Evolutionary conservation across 2,113 vertebrate genomes (phyloP).

Genomic region (Ctenomys sociabilis): DNA sequence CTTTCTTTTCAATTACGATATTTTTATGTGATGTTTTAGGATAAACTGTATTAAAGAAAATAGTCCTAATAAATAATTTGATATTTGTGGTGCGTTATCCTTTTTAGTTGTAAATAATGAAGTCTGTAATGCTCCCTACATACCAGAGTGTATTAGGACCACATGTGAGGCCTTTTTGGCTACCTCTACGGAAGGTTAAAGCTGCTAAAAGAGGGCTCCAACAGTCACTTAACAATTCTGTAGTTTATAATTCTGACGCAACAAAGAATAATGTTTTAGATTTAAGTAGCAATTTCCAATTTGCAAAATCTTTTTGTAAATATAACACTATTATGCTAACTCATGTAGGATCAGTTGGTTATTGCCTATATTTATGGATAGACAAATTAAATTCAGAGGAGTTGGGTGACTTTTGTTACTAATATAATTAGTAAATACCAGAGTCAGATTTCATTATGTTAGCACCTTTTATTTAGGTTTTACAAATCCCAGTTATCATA

Average conservation of each 20-base stretch:
- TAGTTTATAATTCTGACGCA: neutral
- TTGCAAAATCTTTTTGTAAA: neutral
- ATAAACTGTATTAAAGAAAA: neutral
- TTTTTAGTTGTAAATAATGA: constrained; percentile 6
- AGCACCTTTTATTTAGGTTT: neutral
- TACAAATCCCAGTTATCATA: neutral
- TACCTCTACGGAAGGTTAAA: neutral
- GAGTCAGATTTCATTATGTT: neutral
- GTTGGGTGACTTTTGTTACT: neutral
- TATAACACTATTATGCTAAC: neutral
- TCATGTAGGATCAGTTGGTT: neutral
- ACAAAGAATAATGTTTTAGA: neutral
- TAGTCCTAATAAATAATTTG: neutral
- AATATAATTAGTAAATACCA: neutral
- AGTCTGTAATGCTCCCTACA: neutral
- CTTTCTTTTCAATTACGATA: neutral
- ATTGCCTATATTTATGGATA: neutral
- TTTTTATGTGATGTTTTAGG: neutral
- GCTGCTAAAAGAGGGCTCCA: neutral
- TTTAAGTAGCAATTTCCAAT: neutral
- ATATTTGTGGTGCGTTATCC: neutral
- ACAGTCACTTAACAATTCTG: neutral
- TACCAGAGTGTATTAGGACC: neutral
- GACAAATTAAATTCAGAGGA: constrained; percentile 24
- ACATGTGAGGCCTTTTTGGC: neutral